phyloP scores from a whole-genome alignment of 2,888 invertebrate species.

The Dendrolimus pini region DNA sequence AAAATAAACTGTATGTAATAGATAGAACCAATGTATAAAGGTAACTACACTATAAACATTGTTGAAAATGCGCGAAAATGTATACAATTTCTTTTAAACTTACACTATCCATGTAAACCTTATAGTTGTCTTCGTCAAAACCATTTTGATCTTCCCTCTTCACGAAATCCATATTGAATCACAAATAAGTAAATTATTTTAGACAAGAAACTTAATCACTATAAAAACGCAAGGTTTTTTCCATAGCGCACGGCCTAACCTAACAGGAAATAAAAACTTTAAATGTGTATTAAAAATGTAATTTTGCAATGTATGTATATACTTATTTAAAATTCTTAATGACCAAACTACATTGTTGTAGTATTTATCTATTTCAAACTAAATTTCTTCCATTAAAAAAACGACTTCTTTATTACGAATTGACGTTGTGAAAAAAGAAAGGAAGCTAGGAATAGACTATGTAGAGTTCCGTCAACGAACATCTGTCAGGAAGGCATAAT shows the following conservation, averaged over 20 bases:
- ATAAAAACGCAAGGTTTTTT: constrained; percentile 18
- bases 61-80: constrained; percentile 10
- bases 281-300: constrained; percentile 5
- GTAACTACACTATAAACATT: constrained; percentile 1
- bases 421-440: constrained; percentile 49
- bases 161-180: constrained; percentile 55
- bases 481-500: constrained; percentile 37
- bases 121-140: constrained; percentile 57
- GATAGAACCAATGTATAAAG: too few species aligned
- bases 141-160: constrained; percentile 58
- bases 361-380: constrained; percentile 13
- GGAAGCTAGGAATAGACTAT: constrained; percentile 51
- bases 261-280: constrained; percentile 18
- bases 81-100: constrained; percentile 21
- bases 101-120: constrained; percentile 58
- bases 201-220: too few species aligned
- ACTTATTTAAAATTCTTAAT: neutral
- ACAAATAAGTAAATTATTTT: constrained; percentile 5
- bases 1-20: too few species aligned
- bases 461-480: constrained; percentile 50
- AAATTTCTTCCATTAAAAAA: constrained; percentile 10
- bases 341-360: neutral
- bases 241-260: constrained; percentile 49
- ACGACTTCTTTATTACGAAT: constrained; percentile 28
- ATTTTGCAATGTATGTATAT: neutral